Evolutionary conservation across 2,797 vertebrate genomes (phyloP), one percentile per base, ranked within the genome.

Genomic region (Pelochelys cantorii): DNA sequence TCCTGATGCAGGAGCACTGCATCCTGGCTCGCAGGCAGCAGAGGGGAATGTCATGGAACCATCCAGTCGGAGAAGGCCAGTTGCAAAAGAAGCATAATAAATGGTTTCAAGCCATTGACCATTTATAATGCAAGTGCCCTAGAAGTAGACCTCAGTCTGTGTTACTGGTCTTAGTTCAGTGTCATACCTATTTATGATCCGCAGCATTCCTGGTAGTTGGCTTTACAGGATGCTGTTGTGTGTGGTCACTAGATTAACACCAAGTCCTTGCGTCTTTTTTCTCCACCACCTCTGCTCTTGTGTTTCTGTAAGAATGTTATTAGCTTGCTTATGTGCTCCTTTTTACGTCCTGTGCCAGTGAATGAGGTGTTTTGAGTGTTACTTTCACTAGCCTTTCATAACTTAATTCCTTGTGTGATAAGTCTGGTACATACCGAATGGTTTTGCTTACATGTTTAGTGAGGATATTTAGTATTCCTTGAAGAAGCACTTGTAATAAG

Each of bases 31-130:
- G 88, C 98, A 97, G 95, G 97, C 98, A 97, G 98, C 98, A 96
- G 98, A 97, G 96, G 96, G 97, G 94, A 97, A 86, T 91, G 96
- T 94, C 93, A 94, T 92, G 98, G 98, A 99, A 94, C 98, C 97
- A 59, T 98, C 98, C 97, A 98, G 97, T 98, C 92, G 97, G 94
- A 99, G 99, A 99, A 99, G 99, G 99, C 99, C 98, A 99, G 99
- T 98, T 96, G 92, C 85, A 92, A 94, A 98, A 98, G 95, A 97
- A 97, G 98, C 98, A 99, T 99, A 98, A 99, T 99, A 99, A 99
- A 99, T 99, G 98, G 98, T 93, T 94, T 93, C 86, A 90, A 94
- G 97, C 91, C 80, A 92, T 85, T 94, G 81, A 86, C 97, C 98
- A 99, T 99, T 99, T 99, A 99, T 99, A 97, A 99, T 99, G 98